Conservation (phyloP, 1,140 invertebrate genomes). For the Papilio aristodemus region DNA sequence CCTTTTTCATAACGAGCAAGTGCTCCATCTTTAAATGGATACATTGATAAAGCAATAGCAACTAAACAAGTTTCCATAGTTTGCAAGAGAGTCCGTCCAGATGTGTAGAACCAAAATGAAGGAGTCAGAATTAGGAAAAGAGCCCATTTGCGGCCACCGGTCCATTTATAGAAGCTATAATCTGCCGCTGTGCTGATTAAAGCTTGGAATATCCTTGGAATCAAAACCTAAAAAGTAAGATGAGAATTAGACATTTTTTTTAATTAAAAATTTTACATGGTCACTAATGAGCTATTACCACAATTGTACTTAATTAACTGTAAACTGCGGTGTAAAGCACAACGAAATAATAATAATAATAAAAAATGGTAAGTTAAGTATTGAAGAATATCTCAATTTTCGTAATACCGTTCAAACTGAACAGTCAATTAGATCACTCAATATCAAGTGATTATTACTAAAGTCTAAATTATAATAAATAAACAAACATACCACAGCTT, state of each 20-base stretch:
- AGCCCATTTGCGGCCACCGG: constrained; percentile 84
- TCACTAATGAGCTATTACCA: too few relatives aligned
- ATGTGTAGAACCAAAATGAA: constrained; percentile 95
- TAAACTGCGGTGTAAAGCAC: too few relatives aligned
- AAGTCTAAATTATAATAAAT: constrained; percentile 5
- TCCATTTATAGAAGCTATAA: constrained; percentile 87
- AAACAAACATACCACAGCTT: constrained; percentile 81
- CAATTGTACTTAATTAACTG: too few relatives aligned
- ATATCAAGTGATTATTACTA: background rate
- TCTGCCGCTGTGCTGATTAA: constrained; percentile 88
- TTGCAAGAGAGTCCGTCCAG: constrained; percentile 91
- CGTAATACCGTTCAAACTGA: too few relatives aligned
- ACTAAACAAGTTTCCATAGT: constrained; percentile 90
- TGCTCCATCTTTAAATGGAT: constrained; percentile 85
- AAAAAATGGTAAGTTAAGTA: too few relatives aligned
- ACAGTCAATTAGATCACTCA: too few relatives aligned
- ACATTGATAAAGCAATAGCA: constrained; percentile 89
- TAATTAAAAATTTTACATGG: too few relatives aligned
- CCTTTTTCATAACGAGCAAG: constrained; percentile 68
- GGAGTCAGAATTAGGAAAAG: constrained; percentile 84
- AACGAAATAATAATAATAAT: too few relatives aligned
- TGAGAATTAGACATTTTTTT: background rate
- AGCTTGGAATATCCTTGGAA: constrained; percentile 90
- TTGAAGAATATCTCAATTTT: too few relatives aligned
- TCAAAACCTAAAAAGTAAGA: constrained; percentile 78